These are phyloP conservation scores for Epinephelus malabaricus DNA, from an alignment of 2,797 vertebrate species.

Conservation along the genomic window DNA sequence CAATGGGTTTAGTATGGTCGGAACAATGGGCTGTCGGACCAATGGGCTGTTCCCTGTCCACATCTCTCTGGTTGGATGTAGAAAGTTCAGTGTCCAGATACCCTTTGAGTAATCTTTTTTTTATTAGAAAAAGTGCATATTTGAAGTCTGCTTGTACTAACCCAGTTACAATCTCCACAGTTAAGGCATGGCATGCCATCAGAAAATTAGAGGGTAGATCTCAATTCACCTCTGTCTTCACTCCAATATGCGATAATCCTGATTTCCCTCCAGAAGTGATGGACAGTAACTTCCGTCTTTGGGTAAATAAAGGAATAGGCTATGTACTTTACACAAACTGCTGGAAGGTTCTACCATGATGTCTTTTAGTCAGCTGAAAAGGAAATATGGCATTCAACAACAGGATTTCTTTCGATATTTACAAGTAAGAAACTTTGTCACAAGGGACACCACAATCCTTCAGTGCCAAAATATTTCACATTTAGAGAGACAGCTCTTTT, in stretches of 20 bases:
- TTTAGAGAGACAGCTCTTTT: neutral
- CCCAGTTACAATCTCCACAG: conserved; percentile 1
- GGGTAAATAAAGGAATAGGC: neutral
- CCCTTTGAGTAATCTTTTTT: conserved; percentile 5
- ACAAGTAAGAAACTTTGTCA: neutral
- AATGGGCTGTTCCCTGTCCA: too few species aligned
- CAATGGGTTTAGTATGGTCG: too few species aligned
- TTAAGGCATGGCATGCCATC: neutral
- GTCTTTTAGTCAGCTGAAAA: neutral
- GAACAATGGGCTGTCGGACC: too few species aligned
- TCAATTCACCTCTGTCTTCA: neutral
- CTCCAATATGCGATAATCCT: neutral
- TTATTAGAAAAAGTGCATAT: neutral
- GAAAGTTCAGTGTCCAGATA: conserved; percentile 4
- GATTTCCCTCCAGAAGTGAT: neutral
- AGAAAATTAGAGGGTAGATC: conserved; percentile 9
- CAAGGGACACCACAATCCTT: neutral
- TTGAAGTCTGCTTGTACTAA: conserved; percentile 17
- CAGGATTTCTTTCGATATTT: neutral
- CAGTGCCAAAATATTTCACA: neutral
- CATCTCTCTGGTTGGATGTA: neutral
- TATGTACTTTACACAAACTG: neutral
- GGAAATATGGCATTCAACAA: neutral
- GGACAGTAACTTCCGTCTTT: neutral
- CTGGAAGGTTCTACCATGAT: neutral